Percentiles rank a stretch among this genome's conserved stretches.
phyloP scores from a whole-genome alignment of 2,888 invertebrate species.

The Lasioglossum villosulum region DNA sequence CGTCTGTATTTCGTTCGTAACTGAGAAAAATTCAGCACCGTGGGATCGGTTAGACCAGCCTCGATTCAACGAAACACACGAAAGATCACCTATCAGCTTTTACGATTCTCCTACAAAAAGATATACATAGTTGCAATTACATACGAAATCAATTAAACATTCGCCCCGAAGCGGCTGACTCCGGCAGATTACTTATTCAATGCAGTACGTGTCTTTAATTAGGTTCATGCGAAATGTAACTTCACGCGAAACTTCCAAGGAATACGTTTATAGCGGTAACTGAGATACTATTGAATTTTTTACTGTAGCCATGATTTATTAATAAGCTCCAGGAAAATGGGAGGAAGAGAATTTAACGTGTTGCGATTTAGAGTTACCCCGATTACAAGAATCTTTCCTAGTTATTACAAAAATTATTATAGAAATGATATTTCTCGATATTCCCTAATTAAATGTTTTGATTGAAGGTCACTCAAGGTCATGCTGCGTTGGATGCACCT shows the following conservation, averaged over 20 bases:
- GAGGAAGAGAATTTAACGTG: not conserved
- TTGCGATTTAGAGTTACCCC: not conserved
- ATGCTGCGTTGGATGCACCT: too few species aligned
- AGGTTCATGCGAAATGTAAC: not conserved
- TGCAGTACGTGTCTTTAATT: conserved; percentile 2
- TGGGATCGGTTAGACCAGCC: not conserved
- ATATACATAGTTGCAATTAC: not conserved
- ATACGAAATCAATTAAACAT: not conserved
- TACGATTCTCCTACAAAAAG: not conserved
- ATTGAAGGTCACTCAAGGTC: too few species aligned
- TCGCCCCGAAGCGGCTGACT: too few species aligned
- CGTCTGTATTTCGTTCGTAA: not conserved
- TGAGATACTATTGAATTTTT: not conserved
- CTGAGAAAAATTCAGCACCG: not conserved
- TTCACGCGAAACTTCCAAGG: not conserved
- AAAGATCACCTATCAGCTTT: not conserved
- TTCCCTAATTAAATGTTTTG: too few species aligned
- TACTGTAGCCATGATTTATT: not conserved
- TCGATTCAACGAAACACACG: not conserved
- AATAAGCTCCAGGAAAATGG: not conserved
- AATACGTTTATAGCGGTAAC: not conserved
- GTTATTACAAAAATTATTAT: too few species aligned
- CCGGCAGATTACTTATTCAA: not conserved
- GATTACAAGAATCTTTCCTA: not conserved
- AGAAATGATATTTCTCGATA: too few species aligned